A percentile compares a stretch with the other conserved stretches of the same genome.
These are phyloP conservation scores for Aplysina aerophoba DNA, from an alignment of 37 sponge, comb jelly and placozoan genomes.

Conservation along the genomic window DNA sequence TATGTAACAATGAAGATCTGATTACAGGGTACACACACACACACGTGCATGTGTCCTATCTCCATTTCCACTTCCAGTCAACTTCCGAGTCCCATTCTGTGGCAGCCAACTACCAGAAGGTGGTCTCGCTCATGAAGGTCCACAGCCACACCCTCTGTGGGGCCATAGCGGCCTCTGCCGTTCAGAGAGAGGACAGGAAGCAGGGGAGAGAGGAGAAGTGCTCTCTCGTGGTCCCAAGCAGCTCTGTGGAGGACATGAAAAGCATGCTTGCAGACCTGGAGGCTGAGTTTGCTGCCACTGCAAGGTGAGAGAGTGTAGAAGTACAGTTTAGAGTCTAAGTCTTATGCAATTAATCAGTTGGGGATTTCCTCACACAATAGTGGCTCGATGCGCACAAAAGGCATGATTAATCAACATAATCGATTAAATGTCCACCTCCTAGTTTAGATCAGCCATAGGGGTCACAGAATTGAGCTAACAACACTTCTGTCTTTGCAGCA, in stretches of 20 bases:
- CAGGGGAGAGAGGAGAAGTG: background rate
- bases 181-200: slow-evolving; percentile 4
- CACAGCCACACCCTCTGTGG: slow-evolving; percentile 73
- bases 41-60: background rate
- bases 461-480: too few relatives aligned
- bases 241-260: slow-evolving; percentile 38
- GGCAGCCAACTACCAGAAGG: slow-evolving; percentile 68
- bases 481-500: too few relatives aligned
- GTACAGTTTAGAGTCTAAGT: background rate
- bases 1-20: too few relatives aligned
- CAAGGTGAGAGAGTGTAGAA: slow-evolving; percentile 41
- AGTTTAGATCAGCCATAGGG: too few relatives aligned
- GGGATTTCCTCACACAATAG: too few relatives aligned
- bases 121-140: slow-evolving; percentile 67
- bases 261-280: slow-evolving; percentile 51
- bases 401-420: too few relatives aligned
- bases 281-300: slow-evolving; percentile 47
- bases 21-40: background rate
- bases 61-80: slow-evolving; percentile 35
- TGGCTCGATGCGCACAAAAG: too few relatives aligned
- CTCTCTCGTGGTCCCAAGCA: background rate
- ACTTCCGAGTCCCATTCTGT: slow-evolving; percentile 77
- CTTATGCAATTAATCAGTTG: background rate
- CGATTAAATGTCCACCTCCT: too few relatives aligned
- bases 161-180: slow-evolving; percentile 43